Evolutionary conservation across 53 echinoderm and acorn worm genomes (phyloP).

Genomic region (Paracentrotus lividus): DNA sequence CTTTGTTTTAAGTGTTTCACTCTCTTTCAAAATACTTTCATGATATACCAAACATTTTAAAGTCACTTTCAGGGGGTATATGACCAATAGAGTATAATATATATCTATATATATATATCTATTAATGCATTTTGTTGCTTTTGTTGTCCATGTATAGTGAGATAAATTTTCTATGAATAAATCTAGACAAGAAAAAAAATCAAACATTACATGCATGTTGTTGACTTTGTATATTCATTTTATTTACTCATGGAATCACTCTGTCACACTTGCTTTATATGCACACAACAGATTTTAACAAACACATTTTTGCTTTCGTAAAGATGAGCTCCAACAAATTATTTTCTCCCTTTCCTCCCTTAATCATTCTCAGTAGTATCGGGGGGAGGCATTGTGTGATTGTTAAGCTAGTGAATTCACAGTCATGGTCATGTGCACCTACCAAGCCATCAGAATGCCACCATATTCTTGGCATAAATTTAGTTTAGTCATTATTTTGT

Average conservation of each 20-base stretch:
- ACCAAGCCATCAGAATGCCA: not conserved
- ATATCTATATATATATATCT: constrained; percentile 43
- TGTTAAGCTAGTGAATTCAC: not conserved
- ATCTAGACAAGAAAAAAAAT: constrained; percentile 35
- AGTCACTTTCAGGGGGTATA: constrained; percentile 51
- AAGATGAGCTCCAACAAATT: constrained; percentile 20
- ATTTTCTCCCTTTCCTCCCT: not conserved
- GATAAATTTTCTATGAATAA: constrained; percentile 68
- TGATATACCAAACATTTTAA: constrained; percentile 62
- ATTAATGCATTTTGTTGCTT: constrained; percentile 67
- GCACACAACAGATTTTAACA: constrained; percentile 40
- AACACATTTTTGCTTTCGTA: constrained; percentile 22
- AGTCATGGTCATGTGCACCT: constrained; percentile 11
- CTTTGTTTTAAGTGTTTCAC: constrained; percentile 46
- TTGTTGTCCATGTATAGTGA: constrained; percentile 62
- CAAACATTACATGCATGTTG: constrained; percentile 72
- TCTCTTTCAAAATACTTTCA: constrained; percentile 65
- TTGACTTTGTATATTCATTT: constrained; percentile 70
- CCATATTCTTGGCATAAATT: not conserved
- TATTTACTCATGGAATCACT: constrained; percentile 60
- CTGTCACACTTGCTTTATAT: constrained; percentile 47
- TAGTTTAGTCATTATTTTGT: constrained; percentile 10
- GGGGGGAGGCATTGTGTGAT: not conserved
- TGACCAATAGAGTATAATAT: constrained; percentile 55
- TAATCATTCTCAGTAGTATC: not conserved